phyloP scores from a whole-genome alignment of 2,113 vertebrate species.

The Microcebus jonahi region DNA sequence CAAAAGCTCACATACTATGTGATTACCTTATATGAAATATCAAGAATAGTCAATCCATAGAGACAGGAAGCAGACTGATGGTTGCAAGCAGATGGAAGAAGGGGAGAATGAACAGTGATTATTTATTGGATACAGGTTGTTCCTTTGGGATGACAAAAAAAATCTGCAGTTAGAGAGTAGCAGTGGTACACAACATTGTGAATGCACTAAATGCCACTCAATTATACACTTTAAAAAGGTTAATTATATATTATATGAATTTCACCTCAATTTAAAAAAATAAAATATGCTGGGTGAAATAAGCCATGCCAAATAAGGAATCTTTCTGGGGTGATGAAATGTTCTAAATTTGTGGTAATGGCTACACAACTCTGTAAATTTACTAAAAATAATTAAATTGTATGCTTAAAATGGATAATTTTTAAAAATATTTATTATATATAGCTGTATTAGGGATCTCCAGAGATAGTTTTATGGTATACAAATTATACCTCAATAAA shows the following conservation, averaged over 20 bases:
- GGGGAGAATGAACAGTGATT: neutral
- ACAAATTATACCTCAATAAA: neutral
- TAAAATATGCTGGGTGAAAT: neutral
- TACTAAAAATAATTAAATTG: neutral
- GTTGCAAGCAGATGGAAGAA: neutral
- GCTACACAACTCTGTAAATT: neutral
- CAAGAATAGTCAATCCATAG: neutral
- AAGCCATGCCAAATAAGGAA: neutral
- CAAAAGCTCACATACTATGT: neutral
- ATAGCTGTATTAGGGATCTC: too few species aligned
- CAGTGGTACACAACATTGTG: neutral
- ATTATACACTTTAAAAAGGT: neutral
- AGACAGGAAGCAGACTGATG: neutral
- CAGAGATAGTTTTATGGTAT: neutral
- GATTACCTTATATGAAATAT: neutral
- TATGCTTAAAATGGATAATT: neutral
- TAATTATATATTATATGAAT: neutral
- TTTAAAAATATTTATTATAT: neutral
- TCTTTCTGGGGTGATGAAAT: neutral
- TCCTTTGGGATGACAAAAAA: neutral
- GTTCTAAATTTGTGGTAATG: neutral
- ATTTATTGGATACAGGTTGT: neutral
- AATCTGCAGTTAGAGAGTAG: neutral
- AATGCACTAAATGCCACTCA: neutral
- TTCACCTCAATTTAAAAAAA: neutral